phyloP scores from a whole-genome alignment of 1,140 invertebrate species.

The Centruroides sculpturatus region DNA sequence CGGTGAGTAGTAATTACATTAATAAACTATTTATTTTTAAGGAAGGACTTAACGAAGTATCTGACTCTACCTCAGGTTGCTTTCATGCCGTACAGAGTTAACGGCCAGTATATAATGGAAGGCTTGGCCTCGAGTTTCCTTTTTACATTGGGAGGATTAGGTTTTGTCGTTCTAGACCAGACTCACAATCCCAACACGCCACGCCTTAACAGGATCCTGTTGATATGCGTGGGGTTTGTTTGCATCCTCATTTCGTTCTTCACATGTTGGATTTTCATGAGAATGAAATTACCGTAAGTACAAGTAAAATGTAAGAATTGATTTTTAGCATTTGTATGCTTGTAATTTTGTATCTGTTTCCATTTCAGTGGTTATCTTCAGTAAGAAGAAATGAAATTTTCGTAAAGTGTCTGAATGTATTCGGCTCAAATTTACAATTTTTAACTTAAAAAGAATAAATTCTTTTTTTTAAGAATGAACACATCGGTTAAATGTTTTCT shows the following conservation, averaged over 20 bases:
- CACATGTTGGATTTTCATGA: conserved; percentile 96
- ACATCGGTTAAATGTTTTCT: too few relatives aligned
- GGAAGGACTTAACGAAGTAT: too few relatives aligned
- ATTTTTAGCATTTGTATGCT: not conserved
- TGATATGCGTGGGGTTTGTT: conserved; percentile 83
- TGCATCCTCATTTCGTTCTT: conserved; percentile 89
- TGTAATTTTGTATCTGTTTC: conserved; percentile 6
- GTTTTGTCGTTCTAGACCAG: conserved; percentile 90
- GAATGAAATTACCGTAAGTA: conserved; percentile 87
- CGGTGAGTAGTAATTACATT: conserved; percentile 38
- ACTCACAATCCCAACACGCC: conserved; percentile 82
- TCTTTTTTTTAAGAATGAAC: too few relatives aligned
- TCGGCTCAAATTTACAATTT: too few relatives aligned
- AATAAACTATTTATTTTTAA: too few relatives aligned
- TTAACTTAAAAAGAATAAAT: too few relatives aligned
- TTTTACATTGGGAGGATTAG: conserved; percentile 86
- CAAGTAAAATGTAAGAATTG: not conserved
- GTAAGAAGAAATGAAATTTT: not conserved
- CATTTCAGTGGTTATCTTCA: conserved; percentile 11
- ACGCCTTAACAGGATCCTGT: conserved; percentile 77
- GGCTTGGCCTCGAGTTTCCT: conserved; percentile 91
- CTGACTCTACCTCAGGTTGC: conserved; percentile 48
- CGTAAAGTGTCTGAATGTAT: too few relatives aligned
- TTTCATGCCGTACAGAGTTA: conserved; percentile 96
- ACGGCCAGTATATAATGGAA: conserved; percentile 99